Evolutionary conservation across 2,797 vertebrate genomes (phyloP), one percentile per base, ranked within the genome.

Genomic region (Gambusia yucatana): DNA sequence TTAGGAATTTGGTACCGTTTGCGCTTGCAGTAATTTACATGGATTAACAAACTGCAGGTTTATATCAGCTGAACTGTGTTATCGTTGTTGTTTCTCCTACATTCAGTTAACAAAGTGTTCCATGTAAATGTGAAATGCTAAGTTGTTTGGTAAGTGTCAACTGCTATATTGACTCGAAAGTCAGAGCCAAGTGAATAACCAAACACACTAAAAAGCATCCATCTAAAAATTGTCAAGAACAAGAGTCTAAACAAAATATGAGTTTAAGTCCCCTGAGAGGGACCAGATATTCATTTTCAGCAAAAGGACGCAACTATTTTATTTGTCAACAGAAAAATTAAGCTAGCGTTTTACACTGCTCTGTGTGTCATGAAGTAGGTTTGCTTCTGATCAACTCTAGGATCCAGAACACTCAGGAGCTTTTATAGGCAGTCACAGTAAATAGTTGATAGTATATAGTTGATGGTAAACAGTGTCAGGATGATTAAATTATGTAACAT

Each of bases 401-500:
- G 71, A 73, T 46, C 16, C 52, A 67, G 30, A 65, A 25, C 41
- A 76, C 50, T 59, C 36, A 72, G 43, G 47, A 78, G 71, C 25
- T 72, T 79, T 43, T 46, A 48, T 28, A 70, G 70, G 78, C 43
- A 77, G 47, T 20, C 6, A 63, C 69, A 79, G 63, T 73, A n/a
- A 43, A 16, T 47, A n/a, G 69, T 36, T 69, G 22, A 84, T 67
- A 7, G 76, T 76, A 71, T 11, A 63, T 65, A 78, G 46, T 48
- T 80, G 25, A 48, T 72, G 77, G 61, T 79, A 67, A 47, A 65
- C 70, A 76, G 81, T 87, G 77, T 80, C 78, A 72, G 20, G 70
- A 79, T 80, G 83, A 86, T 77, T 65, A 59, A 80, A 77, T 86
- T 82, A 72, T 81, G 73, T 80, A 80, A 91, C 96, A 94, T 94